phyloP scores from a whole-genome alignment of 1,140 invertebrate genomes.

The Heliconius nattereri region DNA sequence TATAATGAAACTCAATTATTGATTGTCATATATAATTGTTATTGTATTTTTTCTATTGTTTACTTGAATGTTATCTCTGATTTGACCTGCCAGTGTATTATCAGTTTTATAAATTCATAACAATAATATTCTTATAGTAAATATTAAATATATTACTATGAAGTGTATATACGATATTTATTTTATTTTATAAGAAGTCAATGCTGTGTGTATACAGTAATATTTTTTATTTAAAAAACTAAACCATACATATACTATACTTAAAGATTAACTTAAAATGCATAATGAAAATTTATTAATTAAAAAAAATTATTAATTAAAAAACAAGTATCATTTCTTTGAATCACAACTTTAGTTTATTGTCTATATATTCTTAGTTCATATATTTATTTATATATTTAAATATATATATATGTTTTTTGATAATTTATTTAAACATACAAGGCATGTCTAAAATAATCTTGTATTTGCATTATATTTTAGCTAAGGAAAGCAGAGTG shows the following conservation, averaged over 20 bases:
- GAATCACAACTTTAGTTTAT: too few relatives aligned
- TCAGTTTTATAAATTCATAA: background rate
- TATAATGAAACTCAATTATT: background rate
- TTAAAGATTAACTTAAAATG: too few relatives aligned
- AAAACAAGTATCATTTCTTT: too few relatives aligned
- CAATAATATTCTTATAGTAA: conserved; percentile 3
- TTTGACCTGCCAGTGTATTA: background rate
- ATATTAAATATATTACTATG: background rate
- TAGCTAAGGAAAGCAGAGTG: conserved; percentile 42
- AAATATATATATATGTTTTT: background rate
- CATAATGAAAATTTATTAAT: too few relatives aligned
- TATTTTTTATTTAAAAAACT: too few relatives aligned
- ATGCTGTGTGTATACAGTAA: too few relatives aligned
- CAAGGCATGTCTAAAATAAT: conserved; percentile 12
- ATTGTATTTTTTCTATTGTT: conserved; percentile 4
- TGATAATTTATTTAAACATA: background rate
- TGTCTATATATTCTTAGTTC: too few relatives aligned
- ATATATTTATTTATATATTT: background rate
- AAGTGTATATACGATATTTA: background rate
- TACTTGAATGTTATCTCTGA: background rate
- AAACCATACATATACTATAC: too few relatives aligned
- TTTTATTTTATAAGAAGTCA: too few relatives aligned
- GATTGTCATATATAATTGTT: background rate
- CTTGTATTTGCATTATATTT: conserved; percentile 37
- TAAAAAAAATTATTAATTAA: too few relatives aligned